Percentiles rank a stretch among this genome's conserved stretches.
These are phyloP conservation scores for Spheniscus mendiculus DNA, from an alignment of 2,113 vertebrate genomes.

Conservation along the genomic window DNA sequence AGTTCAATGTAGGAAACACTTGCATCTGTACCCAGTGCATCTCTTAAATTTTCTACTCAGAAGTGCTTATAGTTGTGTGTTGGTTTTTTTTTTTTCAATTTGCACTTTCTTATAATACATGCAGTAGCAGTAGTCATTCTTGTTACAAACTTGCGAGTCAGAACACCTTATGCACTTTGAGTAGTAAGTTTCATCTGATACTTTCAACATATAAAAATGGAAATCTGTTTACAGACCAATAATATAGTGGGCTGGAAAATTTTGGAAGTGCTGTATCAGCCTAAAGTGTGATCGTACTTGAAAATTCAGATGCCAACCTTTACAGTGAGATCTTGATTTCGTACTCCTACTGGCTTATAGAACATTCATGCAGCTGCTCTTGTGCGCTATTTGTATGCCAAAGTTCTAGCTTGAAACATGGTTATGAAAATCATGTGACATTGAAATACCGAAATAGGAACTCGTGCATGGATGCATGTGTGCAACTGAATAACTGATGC, in stretches of 20 bases:
- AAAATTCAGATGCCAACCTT: not conserved
- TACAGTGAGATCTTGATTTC: not conserved
- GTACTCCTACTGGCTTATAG: not conserved
- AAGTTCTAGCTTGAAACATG: not conserved
- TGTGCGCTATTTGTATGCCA: not conserved
- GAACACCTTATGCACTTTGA: not conserved
- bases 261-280: not conserved
- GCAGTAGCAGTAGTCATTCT: not conserved
- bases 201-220: not conserved
- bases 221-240: not conserved
- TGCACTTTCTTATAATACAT: not conserved
- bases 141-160: not conserved
- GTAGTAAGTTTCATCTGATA: not conserved
- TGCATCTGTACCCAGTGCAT: not conserved
- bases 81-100: not conserved
- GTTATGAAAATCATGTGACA: not conserved
- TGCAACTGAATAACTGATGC: not conserved
- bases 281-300: not conserved
- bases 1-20: not conserved
- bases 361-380: not conserved
- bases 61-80: not conserved
- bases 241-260: not conserved
- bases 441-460: not conserved
- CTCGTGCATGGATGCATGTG: rapidly evolving
- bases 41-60: not conserved